phyloP scores from a whole-genome alignment of 2,888 invertebrate species.

The Xylota sylvarum region DNA sequence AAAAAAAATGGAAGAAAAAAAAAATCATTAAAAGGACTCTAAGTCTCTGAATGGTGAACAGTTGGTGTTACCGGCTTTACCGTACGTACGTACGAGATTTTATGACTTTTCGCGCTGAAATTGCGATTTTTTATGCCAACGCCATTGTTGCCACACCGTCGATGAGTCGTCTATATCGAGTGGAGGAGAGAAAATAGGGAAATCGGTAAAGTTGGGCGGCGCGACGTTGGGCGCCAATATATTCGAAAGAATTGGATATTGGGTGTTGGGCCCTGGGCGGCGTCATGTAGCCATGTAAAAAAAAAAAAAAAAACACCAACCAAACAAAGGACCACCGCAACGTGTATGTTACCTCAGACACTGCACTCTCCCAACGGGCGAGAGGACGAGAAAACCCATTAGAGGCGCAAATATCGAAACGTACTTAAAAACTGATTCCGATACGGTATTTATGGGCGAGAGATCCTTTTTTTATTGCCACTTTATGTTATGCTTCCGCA shows the following conservation, averaged over 20 bases:
- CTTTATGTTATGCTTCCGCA: slow-evolving; percentile 72
- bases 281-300: slow-evolving; percentile 34
- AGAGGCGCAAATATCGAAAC: slow-evolving; percentile 73
- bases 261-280: slow-evolving; percentile 34
- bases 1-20: not conserved
- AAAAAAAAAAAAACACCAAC: not conserved
- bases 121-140: slow-evolving; percentile 66
- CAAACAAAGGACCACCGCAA: slow-evolving; percentile 24
- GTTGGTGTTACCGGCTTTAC: slow-evolving; percentile 70
- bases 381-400: slow-evolving; percentile 52
- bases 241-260: slow-evolving; percentile 4
- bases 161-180: slow-evolving; percentile 5
- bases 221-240: slow-evolving; percentile 44
- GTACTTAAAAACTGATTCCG: slow-evolving; percentile 76
- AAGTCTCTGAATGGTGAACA: slow-evolving; percentile 61
- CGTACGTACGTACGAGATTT: slow-evolving; percentile 44
- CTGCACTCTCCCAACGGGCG: not conserved
- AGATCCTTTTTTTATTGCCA: slow-evolving; percentile 75
- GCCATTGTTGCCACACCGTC: slow-evolving; percentile 33
- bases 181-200: slow-evolving; percentile 9
- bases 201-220: not conserved
- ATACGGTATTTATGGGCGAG: slow-evolving; percentile 72
- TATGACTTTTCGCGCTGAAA: slow-evolving; percentile 72
- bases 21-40: slow-evolving; percentile 59
- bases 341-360: slow-evolving; percentile 5